A percentile compares a stretch with the other conserved stretches of the same genome.
Conservation (phyloP, 2,888 invertebrate genomes). For the Schizotus pectinicornis region DNA sequence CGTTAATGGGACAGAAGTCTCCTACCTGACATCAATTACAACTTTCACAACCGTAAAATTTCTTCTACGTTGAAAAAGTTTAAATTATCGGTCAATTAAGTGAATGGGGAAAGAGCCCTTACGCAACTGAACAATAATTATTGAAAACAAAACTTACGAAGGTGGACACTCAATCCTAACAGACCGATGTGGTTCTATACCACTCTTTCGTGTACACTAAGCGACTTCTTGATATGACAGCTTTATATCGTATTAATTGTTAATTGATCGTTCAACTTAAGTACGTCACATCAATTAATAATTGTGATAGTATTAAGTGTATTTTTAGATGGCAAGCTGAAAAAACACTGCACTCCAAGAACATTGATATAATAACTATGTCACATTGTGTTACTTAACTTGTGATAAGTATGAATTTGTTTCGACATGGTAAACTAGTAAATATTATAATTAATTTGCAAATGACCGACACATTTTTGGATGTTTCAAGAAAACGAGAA, state of each 20-base stretch:
- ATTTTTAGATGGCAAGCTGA: neutral
- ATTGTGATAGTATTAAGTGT: conserved; percentile 3
- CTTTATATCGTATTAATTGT: conserved; percentile 11
- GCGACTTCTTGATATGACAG: neutral
- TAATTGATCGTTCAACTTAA: conserved; percentile 16
- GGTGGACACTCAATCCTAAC: too few relatives aligned
- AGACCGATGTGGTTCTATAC: too few relatives aligned
- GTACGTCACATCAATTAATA: conserved; percentile 21
- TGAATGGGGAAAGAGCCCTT: too few relatives aligned
- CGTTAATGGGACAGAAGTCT: too few relatives aligned
- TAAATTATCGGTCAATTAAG: too few relatives aligned
- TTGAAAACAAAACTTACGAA: neutral
- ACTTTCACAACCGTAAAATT: too few relatives aligned
- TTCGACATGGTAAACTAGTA: too few relatives aligned
- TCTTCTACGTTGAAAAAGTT: neutral
- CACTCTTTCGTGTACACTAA: too few relatives aligned
- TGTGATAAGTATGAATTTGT: neutral
- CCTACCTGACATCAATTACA: too few relatives aligned
- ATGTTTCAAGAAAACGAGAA: too few relatives aligned
- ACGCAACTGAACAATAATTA: neutral
- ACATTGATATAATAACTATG: conserved; percentile 3
- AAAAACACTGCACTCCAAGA: conserved; percentile 10
- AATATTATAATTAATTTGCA: too few relatives aligned
- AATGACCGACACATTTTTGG: too few relatives aligned
- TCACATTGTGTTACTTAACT: conserved; percentile 4